Base-by-base conservation (phyloP, 2,888 invertebrate genomes). In the Lasioglossum vierecki region DNA sequence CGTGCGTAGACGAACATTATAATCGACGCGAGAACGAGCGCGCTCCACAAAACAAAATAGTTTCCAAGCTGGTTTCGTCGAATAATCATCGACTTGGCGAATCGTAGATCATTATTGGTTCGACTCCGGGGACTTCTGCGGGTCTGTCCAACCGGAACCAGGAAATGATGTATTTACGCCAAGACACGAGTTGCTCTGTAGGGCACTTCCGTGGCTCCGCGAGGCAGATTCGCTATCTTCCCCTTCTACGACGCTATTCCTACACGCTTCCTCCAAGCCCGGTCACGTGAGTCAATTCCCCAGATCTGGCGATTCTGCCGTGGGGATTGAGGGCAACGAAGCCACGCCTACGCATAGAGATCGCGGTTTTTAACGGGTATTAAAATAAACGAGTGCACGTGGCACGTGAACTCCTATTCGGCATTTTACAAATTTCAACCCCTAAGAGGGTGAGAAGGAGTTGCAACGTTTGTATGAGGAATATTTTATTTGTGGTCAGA, bases 11-110 rank as follows among this genome's bases (percentile, higher is more conserved):
- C 41, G 41, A 66, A 41, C 63, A 63, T 73, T 76, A 73, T 85
- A 85, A 85, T 84, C 84, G 79, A 72, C 57, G 39, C 46, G 76
- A 60, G 39, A 76, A 78, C 49, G 41, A 71, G n/a, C 72, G 3
- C 26, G 63, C 5, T 18, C 39, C 22, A 22, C 35, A 26, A 30
- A 22, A 39, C n/a, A 22, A 76, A 75, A 76, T 26, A 66, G 72
- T 70, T 41, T 30, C 22, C 13, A 5, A 15, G 46, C 26, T 39
- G 49, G 39, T 49, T 60, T 63, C 30, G 22, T 46, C 26, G 73
- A 35, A n/a, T 30, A 70, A 85, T 77, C 63, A 39, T 70, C 49
- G n/a, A 68, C 15, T 77, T 53, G 66, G 49, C 71, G 39, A 46
- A 15, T 71, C 30, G 26, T 76, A 39, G 53, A 76, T 85, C 57